Evolutionary conservation across 1,140 invertebrate genomes (phyloP), one percentile per base, ranked within the genome.

Genomic region (Leptinotarsa defecta): DNA sequence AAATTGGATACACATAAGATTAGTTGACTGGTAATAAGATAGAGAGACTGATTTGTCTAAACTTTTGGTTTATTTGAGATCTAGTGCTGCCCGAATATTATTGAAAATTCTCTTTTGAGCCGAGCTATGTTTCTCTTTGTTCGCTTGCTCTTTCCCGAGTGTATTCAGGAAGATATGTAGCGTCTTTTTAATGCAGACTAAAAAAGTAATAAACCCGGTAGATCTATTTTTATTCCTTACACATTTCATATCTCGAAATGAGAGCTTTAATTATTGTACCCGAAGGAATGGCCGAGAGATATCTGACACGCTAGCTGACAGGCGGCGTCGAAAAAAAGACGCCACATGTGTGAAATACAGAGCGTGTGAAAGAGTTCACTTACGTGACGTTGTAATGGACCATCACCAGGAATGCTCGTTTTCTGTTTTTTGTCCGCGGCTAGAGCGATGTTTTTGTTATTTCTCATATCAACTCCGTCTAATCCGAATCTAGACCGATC

Each of bases 291-390:
- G 75, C 76, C 76, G 74, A 78, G 73, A 80, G 77, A 80, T 80
- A 78, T 79, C 73, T 74, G 74, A 80, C 75, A 71, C 77, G 77
- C 78, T 70, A 73, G 78, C 79, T 81, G 80, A 80, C 80, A 81
- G 76, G 74, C 76, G 70, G 72, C 52, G 24, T 72, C 70, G 61
- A 77, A 77, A 78, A 78, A 83, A 82, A 81, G 73, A 81, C 62
- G 73, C 75, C 73, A 75, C 79, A 79, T 80, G 77, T 81, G 78
- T 78, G 70, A 73, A 77, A 43, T 73, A 67, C 73, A 73, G 71
- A 81, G 74, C 81, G 82, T 81, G 82, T 82, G 81, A 83, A 83
- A 82, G 81, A 81, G 77, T 81, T 82, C 52, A 75, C 71, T 77
- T 75, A 79, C 76, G 69, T 78, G 78, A 77, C 74, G 73, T 70